phyloP scores from a whole-genome alignment of 2,113 vertebrate species.

The Odontophorus gujanensis region DNA sequence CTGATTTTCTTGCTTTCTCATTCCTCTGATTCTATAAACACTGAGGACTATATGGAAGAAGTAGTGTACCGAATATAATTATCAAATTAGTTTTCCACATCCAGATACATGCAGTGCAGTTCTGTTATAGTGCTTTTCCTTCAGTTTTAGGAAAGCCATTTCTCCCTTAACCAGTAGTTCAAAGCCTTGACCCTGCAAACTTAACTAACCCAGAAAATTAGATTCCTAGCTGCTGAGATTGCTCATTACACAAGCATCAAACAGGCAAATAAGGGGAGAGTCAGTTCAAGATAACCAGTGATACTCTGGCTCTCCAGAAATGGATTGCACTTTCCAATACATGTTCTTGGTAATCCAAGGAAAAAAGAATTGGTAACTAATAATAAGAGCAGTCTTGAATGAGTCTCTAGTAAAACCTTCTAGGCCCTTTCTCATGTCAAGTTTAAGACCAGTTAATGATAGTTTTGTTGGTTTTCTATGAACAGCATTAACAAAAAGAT shows the following conservation, averaged over 20 bases:
- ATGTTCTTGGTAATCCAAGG: neutral
- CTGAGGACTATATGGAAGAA: neutral
- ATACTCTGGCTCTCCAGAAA: neutral
- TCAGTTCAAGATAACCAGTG: neutral
- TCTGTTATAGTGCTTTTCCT: neutral
- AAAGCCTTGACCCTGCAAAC: neutral
- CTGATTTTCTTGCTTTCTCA: neutral
- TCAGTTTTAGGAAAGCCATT: neutral
- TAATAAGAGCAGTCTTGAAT: neutral
- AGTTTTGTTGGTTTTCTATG: neutral
- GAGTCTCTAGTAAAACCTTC: neutral
- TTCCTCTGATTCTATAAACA: conserved; percentile 19
- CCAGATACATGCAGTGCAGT: neutral
- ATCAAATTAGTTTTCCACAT: neutral
- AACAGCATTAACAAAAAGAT: neutral
- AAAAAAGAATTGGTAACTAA: neutral
- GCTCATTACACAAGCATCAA: neutral
- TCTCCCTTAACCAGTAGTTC: neutral
- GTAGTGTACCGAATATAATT: neutral
- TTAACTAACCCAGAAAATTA: neutral
- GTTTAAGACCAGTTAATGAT: neutral
- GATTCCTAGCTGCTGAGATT: neutral
- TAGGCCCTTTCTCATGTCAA: neutral
- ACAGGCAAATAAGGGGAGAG: neutral
- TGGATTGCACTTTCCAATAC: neutral